Evolutionary conservation across 2,113 vertebrate species (phyloP), one percentile per base, ranked within the genome.

Genomic region (Phoenicopterus ruber): DNA sequence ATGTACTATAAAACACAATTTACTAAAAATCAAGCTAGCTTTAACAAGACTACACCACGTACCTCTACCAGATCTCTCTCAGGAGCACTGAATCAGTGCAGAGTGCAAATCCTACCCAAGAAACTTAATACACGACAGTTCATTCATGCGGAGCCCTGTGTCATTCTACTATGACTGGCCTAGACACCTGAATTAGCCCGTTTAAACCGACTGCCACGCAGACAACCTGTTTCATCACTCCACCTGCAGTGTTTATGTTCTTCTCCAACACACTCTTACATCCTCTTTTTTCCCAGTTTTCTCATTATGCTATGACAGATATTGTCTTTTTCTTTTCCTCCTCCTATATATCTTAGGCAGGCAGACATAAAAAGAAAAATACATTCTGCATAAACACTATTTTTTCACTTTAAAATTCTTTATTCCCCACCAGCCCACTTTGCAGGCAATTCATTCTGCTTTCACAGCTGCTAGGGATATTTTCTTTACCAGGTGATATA

Each of bases 91-190:
- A 38, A 24, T 40, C 44, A 29, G 34, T 2, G 17, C 19, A 63
- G 49, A 52, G 55, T 7, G 29, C n/a, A 82, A 47, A 82, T 24
- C 40, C 76, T 31, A 18, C n/a, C 13, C 65, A 74, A 57, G 29
- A 82, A 74, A 78, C 10, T 7, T 11, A 76, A 86, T 28, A 42
- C 38, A 29, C 58, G 29, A 17, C 32, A 61, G 5, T 10, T 69
- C 10, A 5, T 8, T 49, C 58, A n/a, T 6, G 4, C 18, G 6
- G 29, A 91, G n/a, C 61, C n/a, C 42, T 62, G 31, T 55, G 59
- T 2, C 3, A 0, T 7, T 20, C 26, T 9, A 10, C 12, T 32
- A 24, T 3, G 15, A 73, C 26, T 10, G 7, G 12, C n/a, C 38
- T 25, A 84, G 69, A 31, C 55, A 55, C 28, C 14, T 13, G 8